Evolutionary conservation across 2,888 invertebrate species (phyloP).

Genomic region (Heliconius erato): DNA sequence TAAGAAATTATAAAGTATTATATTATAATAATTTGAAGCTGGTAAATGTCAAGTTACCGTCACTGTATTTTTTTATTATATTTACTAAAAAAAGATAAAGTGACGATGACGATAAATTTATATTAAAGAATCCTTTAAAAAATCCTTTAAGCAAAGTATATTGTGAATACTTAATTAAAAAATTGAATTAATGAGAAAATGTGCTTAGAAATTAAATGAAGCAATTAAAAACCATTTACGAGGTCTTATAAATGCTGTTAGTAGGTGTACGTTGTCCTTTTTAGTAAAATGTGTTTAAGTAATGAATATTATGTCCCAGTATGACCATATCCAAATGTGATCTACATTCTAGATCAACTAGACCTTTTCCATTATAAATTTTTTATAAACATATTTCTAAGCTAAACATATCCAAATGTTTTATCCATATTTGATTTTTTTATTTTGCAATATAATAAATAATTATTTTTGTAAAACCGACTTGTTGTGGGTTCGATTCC

Average conservation of each 20-base stretch:
- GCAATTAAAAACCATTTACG: background rate
- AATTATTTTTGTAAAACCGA: no score
- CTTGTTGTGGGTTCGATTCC: no score
- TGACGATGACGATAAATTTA: no score
- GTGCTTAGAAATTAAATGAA: background rate
- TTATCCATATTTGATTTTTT: background rate
- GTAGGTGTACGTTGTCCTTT: background rate
- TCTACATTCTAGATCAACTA: background rate
- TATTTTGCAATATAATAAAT: no score
- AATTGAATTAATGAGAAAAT: background rate
- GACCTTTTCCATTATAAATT: background rate
- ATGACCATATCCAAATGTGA: background rate
- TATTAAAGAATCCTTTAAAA: background rate
- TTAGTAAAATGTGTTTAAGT: background rate
- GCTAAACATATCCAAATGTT: background rate
- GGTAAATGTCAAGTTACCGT: background rate
- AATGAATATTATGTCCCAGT: background rate
- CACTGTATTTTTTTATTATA: background rate
- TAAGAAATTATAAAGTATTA: no score
- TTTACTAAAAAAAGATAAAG: background rate
- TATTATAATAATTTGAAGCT: background rate
- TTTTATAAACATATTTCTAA: background rate
- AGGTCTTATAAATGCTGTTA: background rate
- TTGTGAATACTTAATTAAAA: background rate
- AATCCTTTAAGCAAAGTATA: background rate